phyloP scores from a whole-genome alignment of 1,140 invertebrate genomes.

The Neodiprion lecontei region DNA sequence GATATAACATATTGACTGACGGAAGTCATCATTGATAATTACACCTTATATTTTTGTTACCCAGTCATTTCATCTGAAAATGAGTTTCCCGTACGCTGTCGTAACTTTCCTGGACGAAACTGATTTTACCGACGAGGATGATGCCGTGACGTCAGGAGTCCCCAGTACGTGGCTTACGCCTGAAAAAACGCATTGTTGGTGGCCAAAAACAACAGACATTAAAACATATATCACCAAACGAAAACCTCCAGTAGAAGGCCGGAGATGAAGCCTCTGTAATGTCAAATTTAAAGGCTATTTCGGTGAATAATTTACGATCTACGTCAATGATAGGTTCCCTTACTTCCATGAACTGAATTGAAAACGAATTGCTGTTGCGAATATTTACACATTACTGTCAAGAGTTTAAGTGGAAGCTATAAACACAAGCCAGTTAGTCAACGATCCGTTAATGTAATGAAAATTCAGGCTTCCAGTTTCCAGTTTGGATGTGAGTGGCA shows the following conservation, averaged over 20 bases:
- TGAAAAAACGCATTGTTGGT: neutral
- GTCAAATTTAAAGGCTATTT: neutral
- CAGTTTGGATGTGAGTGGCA: too few species aligned
- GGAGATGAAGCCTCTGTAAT: neutral
- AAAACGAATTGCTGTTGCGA: neutral
- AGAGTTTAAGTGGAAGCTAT: too few species aligned
- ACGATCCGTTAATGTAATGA: too few species aligned
- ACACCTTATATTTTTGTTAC: neutral
- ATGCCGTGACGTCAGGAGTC: neutral
- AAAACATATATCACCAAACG: neutral
- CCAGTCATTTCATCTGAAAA: neutral
- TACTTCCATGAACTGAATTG: neutral
- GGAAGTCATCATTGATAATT: neutral
- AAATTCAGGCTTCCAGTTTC: too few species aligned
- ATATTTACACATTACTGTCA: too few species aligned
- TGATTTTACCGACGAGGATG: neutral
- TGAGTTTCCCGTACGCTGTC: neutral
- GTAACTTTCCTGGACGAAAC: neutral
- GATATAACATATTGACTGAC: too few species aligned
- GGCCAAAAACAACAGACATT: neutral
- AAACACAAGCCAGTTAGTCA: too few species aligned
- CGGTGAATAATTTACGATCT: neutral
- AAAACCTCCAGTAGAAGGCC: neutral
- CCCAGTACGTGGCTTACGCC: neutral
- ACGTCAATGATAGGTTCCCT: neutral